Evolutionary conservation across 2,888 invertebrate species (phyloP).

Genomic region (Machimus rusticus): DNA sequence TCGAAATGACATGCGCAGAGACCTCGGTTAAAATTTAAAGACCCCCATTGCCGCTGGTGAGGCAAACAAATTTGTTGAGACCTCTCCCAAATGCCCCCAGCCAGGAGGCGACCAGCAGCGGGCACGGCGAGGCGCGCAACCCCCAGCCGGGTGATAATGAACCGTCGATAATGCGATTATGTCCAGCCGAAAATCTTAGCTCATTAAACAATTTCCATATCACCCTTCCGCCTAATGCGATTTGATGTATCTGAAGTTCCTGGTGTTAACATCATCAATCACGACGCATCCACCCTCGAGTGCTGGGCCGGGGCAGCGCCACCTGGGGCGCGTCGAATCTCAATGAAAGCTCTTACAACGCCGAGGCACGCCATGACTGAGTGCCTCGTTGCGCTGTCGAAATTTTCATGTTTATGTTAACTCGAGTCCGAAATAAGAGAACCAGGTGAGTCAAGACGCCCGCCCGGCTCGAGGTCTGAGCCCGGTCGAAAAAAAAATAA

Average conservation of each 20-base stretch:
- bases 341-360: constrained; percentile 23
- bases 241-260: constrained; percentile 39
- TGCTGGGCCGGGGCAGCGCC: constrained; percentile 9
- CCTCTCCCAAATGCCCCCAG: constrained; percentile 30
- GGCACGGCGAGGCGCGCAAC: background rate
- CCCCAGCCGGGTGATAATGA: constrained; percentile 39
- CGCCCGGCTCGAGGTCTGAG: background rate
- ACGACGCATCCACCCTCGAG: constrained; percentile 31
- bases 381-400: constrained; percentile 26
- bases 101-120: constrained; percentile 18
- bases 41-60: background rate
- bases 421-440: constrained; percentile 4
- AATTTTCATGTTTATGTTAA: constrained; percentile 40
- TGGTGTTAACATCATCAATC: constrained; percentile 41
- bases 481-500: background rate
- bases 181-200: constrained; percentile 32
- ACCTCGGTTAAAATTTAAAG: background rate
- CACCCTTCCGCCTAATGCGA: constrained; percentile 33
- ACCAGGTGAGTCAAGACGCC: constrained; percentile 25
- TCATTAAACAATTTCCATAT: constrained; percentile 41
- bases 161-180: constrained; percentile 38
- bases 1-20: constrained; percentile 2
- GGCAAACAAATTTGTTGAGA: constrained; percentile 5
- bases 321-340: constrained; percentile 21
- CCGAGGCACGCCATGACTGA: constrained; percentile 1